phyloP scores from a whole-genome alignment of 2,888 invertebrate species.

The Tetragonula carbonaria region DNA sequence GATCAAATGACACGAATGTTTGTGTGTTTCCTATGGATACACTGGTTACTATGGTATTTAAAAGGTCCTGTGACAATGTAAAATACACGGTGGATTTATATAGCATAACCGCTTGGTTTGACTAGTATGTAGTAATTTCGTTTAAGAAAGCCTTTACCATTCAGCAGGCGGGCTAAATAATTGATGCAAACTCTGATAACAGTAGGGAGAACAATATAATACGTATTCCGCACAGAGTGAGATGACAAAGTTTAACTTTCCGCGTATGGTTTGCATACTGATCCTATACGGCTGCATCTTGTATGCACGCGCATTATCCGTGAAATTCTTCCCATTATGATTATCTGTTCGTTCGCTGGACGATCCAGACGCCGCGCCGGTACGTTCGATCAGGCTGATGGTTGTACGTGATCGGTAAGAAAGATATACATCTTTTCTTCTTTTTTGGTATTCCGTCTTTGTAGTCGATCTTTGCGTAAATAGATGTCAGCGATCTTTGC shows the following conservation, averaged over 20 bases:
- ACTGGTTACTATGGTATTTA: background rate
- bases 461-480: constrained; percentile 60
- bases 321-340: constrained; percentile 72
- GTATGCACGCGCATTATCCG: constrained; percentile 66
- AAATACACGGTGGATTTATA: constrained; percentile 1
- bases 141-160: constrained; percentile 1
- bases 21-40: background rate
- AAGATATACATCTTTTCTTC: constrained; percentile 34
- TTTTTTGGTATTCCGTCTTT: constrained; percentile 59
- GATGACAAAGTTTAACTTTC: constrained; percentile 61
- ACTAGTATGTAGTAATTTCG: background rate
- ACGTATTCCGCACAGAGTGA: constrained; percentile 50
- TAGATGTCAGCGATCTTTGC: constrained; percentile 48
- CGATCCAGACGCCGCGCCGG: constrained; percentile 54
- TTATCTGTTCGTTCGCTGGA: constrained; percentile 61
- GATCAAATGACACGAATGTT: background rate
- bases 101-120: constrained; percentile 8
- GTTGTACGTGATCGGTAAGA: constrained; percentile 66
- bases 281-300: constrained; percentile 45
- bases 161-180: constrained; percentile 26
- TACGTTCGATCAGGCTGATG: constrained; percentile 67
- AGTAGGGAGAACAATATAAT: constrained; percentile 46
- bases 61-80: background rate
- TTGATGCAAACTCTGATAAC: constrained; percentile 42
- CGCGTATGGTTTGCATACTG: constrained; percentile 59